Conservation (phyloP, 2,797 vertebrate species). For the Simalia tracyae region DNA sequence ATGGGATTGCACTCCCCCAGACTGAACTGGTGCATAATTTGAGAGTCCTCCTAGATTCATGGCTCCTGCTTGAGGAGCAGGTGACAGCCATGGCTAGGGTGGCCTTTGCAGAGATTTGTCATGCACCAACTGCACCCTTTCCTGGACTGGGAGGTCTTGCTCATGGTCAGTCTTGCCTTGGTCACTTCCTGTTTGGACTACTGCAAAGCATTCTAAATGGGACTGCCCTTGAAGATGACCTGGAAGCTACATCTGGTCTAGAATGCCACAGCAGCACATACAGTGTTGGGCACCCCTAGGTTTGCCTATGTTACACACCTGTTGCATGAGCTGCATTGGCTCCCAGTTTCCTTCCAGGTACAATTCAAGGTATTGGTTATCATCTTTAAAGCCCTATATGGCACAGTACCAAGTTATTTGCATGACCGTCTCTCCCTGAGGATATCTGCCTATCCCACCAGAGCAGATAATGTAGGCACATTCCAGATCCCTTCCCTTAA, state of each 20-base stretch:
- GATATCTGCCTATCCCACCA: not conserved
- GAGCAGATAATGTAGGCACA: not conserved
- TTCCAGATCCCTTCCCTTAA: not conserved
- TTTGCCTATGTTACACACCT: not conserved
- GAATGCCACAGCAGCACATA: not conserved
- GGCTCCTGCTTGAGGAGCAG: not conserved
- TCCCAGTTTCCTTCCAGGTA: not conserved
- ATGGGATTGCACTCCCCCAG: not conserved
- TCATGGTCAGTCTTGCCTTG: not conserved
- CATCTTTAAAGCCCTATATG: not conserved
- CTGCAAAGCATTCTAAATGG: not conserved
- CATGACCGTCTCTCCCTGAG: not conserved
- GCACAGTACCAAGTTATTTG: not conserved
- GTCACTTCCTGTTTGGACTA: not conserved
- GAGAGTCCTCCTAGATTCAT: not conserved
- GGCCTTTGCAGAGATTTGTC: not conserved
- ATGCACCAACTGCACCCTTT: not conserved
- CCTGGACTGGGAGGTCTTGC: not conserved
- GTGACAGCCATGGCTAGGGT: not conserved
- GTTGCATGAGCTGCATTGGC: not conserved
- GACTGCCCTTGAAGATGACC: not conserved
- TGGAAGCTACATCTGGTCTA: not conserved
- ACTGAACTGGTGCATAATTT: not conserved
- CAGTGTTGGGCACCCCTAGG: not conserved
- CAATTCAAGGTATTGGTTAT: not conserved